Base-by-base conservation (phyloP, 2,113 vertebrate genomes). In the Amphiprion ocellaris region DNA sequence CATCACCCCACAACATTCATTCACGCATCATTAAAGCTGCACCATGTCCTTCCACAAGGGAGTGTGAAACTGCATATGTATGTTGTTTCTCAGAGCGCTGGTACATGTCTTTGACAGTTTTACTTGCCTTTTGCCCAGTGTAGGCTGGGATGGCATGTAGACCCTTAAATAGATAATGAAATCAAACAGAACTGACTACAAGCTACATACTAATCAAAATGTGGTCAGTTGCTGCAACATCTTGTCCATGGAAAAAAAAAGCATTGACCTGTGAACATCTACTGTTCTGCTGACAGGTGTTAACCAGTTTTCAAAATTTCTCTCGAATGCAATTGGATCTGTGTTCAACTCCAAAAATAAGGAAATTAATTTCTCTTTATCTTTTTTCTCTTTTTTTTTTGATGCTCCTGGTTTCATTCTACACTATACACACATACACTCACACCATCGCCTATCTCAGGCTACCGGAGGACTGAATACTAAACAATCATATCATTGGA, bases 401-500 rank as follows among this genome's bases (percentile, higher is more conserved):
- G 21, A 17, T 59, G 7, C 44, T 26, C n/a, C n/a, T 58, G 19
- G 56, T 33, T 62, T 70, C 41, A 19, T 59, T 56, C 37, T n/a
- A 4, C 30, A 30, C 30, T 8, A 52, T 4, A 1, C 54, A 72
- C 28, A 41, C 33, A 62, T 2, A 28, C 37, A 39, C 46, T 33
- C 61, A 41, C 71, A 55, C 15, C 16, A 6, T n/a, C 66, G 10
- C 23, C 41, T 71, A 26, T 72, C 55, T 75, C 69, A 62, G 68
- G 65, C 52, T 65, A 28, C 64, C 80, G 73, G 50, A 46, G 75
- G 49, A 69, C 62, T 79, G 70, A 72, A 81, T 63, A 83, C 60
- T 54, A 66, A 79, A 86, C 60, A 90, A 55, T 81, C 56, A 60
- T 76, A 84, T 87, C 70, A 73, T 61, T 28, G 69, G 64, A 83